These are phyloP conservation scores for Reinhardtius hippoglossoides DNA, from an alignment of 2,113 vertebrate genomes.

Conservation along the genomic window DNA sequence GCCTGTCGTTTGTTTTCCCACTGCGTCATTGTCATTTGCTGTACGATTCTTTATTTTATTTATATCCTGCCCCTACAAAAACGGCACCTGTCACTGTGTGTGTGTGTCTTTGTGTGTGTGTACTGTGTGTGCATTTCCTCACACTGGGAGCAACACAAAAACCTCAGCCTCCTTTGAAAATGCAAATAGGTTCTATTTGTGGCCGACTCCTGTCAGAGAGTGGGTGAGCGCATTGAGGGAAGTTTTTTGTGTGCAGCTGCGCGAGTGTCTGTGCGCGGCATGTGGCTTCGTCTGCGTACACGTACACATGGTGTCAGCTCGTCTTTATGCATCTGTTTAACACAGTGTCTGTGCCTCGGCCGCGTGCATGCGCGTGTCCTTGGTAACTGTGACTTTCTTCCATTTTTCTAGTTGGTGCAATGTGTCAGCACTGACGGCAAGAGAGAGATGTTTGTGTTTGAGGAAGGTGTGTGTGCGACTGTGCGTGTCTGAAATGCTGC, in stretches of 20 bases:
- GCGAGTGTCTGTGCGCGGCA: constrained; percentile 8
- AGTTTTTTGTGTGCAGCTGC: constrained; percentile 48
- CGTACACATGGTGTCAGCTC: constrained; percentile 11
- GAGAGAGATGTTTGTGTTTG: constrained; percentile 20
- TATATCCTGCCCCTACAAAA: constrained; percentile 36
- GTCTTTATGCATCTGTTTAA: constrained; percentile 39
- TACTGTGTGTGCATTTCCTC: constrained; percentile 15
- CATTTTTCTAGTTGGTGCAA: neutral
- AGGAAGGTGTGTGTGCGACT: neutral
- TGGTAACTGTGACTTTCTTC: constrained; percentile 18
- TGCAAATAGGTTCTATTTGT: constrained; percentile 77
- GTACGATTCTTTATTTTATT: constrained; percentile 21
- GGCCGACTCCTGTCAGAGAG: constrained; percentile 65
- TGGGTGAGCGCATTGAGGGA: constrained; percentile 56
- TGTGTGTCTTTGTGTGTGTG: constrained; percentile 19
- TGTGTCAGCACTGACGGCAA: constrained; percentile 33
- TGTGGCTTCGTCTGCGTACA: constrained; percentile 16
- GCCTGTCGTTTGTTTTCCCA: constrained; percentile 53
- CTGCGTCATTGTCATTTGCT: constrained; percentile 59
- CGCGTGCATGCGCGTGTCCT: constrained; percentile 32
- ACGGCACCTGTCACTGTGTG: constrained; percentile 49
- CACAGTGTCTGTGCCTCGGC: constrained; percentile 26
- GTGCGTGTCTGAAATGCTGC: neutral
- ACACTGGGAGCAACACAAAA: constrained; percentile 50
- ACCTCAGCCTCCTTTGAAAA: constrained; percentile 68